Percentiles rank a stretch among this genome's conserved stretches.
Evolutionary conservation across 2,888 invertebrate genomes (phyloP).

Genomic region (Thumatha senex): DNA sequence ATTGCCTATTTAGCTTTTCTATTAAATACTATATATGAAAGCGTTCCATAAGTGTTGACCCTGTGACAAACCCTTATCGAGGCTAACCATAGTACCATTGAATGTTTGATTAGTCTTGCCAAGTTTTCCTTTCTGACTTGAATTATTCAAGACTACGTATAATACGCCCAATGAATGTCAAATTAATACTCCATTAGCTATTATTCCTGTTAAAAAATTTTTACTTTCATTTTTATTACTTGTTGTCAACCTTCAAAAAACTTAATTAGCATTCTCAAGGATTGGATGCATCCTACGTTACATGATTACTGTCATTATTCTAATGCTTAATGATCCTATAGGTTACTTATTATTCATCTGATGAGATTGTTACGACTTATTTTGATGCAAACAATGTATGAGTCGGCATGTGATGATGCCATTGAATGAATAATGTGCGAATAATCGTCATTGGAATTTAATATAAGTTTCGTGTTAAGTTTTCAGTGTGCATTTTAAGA

Average conservation of each 20-base stretch:
- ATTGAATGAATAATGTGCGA: slow-evolving; percentile 12
- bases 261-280: slow-evolving; percentile 18
- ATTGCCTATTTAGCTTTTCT: too few species aligned
- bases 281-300: slow-evolving; percentile 6
- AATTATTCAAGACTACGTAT: neutral
- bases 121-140: too few species aligned
- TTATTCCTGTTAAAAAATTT: slow-evolving; percentile 8
- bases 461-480: neutral
- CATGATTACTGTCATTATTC: slow-evolving; percentile 5
- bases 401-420: too few species aligned
- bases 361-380: neutral
- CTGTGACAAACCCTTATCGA: too few species aligned
- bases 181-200: slow-evolving; percentile 12
- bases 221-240: slow-evolving; percentile 11
- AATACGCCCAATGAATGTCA: slow-evolving; percentile 1
- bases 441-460: neutral
- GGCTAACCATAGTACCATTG: neutral
- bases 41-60: too few species aligned
- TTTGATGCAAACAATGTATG: slow-evolving; percentile 6
- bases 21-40: too few species aligned
- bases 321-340: slow-evolving; percentile 6
- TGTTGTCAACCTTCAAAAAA: slow-evolving; percentile 14
- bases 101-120: neutral
- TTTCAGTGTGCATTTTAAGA: neutral
- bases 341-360: slow-evolving; percentile 15